A percentile compares a stretch with the other conserved stretches of the same genome.
phyloP scores from a whole-genome alignment of 2,113 vertebrate genomes.

The Mesitornis unicolor region DNA sequence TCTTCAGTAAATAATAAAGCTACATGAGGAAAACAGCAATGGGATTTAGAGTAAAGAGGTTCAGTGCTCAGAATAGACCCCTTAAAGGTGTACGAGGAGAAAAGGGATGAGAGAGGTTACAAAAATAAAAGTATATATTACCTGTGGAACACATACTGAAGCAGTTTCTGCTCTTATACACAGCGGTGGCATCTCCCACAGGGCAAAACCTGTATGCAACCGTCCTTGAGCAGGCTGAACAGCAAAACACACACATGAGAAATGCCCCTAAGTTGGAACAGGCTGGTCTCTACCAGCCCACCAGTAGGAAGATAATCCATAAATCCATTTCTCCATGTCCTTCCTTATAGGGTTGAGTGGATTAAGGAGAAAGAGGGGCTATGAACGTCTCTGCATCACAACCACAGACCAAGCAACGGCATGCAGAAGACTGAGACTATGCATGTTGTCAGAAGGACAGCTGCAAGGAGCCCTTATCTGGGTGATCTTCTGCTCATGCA shows the following conservation, averaged over 20 bases:
- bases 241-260: accelerated
- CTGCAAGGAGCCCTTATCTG: not conserved
- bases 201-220: not conserved
- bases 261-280: not conserved
- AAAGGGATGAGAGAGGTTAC: not conserved
- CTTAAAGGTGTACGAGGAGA: not conserved
- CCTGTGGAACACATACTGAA: not conserved
- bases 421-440: not conserved
- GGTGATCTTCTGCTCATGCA: not conserved
- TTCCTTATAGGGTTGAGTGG: not conserved
- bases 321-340: not conserved
- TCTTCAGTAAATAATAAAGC: not conserved
- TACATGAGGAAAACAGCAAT: not conserved
- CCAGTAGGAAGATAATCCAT: not conserved
- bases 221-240: not conserved
- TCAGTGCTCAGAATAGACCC: not conserved
- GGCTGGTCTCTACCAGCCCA: not conserved
- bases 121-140: not conserved
- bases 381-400: accelerated
- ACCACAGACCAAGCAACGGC: not conserved
- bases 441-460: accelerated
- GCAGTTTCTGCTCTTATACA: not conserved
- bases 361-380: not conserved
- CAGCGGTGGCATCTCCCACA: not conserved
- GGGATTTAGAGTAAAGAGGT: not conserved